Base-by-base conservation (phyloP, 2,888 invertebrate genomes). In the Eupithecia subfuscata region DNA sequence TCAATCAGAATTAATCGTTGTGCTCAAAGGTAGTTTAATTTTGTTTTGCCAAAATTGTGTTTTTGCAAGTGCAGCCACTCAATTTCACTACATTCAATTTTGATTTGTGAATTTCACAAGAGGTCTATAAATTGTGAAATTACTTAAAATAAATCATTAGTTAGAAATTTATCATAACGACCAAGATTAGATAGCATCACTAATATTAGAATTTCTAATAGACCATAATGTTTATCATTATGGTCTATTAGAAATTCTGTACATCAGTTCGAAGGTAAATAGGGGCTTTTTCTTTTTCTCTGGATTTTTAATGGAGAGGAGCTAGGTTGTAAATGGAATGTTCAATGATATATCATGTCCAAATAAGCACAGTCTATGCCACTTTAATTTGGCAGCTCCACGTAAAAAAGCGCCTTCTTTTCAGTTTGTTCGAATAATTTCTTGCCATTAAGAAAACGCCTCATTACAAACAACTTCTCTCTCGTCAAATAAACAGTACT, bases 1-100 rank as follows among this genome's bases (percentile, higher is more conserved):
- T 40, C 11, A 70, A 70, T 64, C 77, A 73, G 80, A 40, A 71
- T 71, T 48, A 65, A 71, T 60, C 48, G 48, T 8, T 14, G 2
- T 12, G 22, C n/a, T 45, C 16, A 14, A 11, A 12, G 12, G 22
- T 25, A 60, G 14, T 12, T 12, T 22, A 12, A 52, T 18, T 56
- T 56, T 22, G 5, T 56, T 56, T 22, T n/a, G 9, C 56, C n/a
- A 37, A 37, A 37, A 37, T 4, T 37, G 37, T 37, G 37, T 37
- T 37, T 37, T 37, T 37, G 37, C 37, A 37, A 37, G 37, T 37
- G 37, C 37, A 37, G 37, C 37, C 37, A 37, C 7, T 4, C 40
- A 40, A 9, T 9, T 40, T 40, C 40, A 56, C 52, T 11, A 22
- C 9, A 25, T 6, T 25, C 0, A 5, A 25, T 60, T 14, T 14